Conservation (phyloP, 2,113 vertebrate species). For the Okapia johnstoni region DNA sequence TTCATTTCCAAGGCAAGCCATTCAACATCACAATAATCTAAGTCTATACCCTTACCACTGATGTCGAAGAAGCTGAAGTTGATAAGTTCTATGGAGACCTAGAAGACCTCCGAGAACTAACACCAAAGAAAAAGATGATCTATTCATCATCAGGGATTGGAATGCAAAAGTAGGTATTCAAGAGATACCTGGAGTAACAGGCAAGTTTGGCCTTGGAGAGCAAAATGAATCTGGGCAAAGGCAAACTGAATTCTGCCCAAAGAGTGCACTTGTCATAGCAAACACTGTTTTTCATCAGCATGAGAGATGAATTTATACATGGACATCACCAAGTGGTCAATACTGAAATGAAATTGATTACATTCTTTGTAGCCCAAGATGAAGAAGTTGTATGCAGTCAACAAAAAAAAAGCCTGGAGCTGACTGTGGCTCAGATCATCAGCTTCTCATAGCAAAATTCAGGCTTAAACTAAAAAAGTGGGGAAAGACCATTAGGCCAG, state of each 20-base stretch:
- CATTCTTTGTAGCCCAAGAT: background rate
- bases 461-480: background rate
- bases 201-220: background rate
- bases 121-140: background rate
- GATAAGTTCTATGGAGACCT: background rate
- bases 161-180: background rate
- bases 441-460: background rate
- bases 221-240: background rate
- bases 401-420: background rate
- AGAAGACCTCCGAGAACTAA: background rate
- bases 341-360: background rate
- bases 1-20: background rate
- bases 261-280: background rate
- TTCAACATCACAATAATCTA: background rate
- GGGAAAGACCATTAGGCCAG: background rate
- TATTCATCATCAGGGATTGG: background rate
- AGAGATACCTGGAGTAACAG: background rate
- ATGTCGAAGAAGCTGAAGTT: background rate
- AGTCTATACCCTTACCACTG: background rate
- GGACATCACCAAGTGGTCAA: background rate
- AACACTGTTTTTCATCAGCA: background rate
- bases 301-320: background rate
- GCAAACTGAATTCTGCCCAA: background rate
- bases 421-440: background rate
- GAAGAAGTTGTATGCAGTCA: background rate